Conservation (phyloP, 2,888 invertebrate genomes). For the Campoletis raptor region DNA sequence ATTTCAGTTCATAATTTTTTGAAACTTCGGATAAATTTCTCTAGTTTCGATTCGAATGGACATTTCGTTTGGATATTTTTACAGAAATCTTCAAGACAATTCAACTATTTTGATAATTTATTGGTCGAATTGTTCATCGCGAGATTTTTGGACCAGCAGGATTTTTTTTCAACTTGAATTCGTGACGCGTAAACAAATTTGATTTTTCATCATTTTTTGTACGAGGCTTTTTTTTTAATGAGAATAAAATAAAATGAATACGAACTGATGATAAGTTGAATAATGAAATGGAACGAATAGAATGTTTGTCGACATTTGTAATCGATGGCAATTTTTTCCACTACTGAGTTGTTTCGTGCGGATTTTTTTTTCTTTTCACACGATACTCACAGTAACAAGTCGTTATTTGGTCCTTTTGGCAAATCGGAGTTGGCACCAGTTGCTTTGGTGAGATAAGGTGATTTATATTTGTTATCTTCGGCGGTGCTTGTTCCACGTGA, state of each 20-base stretch:
- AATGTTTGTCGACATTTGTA: not conserved
- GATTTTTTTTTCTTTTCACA: not conserved
- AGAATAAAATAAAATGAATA: too few species aligned
- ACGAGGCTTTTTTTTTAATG: too few species aligned
- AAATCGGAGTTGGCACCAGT: constrained; percentile 90
- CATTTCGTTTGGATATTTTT: not conserved
- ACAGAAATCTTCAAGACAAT: not conserved
- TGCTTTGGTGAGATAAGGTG: constrained; percentile 86
- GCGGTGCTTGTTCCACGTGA: constrained; percentile 85
- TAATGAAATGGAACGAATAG: too few species aligned
- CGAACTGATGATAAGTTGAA: too few species aligned
- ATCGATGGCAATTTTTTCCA: not conserved
- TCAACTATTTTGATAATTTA: not conserved
- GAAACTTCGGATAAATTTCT: not conserved
- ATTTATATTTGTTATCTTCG: constrained; percentile 87
- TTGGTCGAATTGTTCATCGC: not conserved
- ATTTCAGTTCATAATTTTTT: not conserved
- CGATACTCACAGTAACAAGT: constrained; percentile 90
- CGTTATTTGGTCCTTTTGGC: constrained; percentile 93
- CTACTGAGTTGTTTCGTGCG: not conserved
- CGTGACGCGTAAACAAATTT: not conserved
- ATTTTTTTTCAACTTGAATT: not conserved
- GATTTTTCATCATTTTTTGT: not conserved
- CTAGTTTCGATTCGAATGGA: not conserved
- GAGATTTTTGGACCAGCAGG: not conserved